These are phyloP conservation scores for Drosophila melanogaster DNA, from an alignment of 1,140 invertebrate genomes.

Conservation along the genomic window DNA sequence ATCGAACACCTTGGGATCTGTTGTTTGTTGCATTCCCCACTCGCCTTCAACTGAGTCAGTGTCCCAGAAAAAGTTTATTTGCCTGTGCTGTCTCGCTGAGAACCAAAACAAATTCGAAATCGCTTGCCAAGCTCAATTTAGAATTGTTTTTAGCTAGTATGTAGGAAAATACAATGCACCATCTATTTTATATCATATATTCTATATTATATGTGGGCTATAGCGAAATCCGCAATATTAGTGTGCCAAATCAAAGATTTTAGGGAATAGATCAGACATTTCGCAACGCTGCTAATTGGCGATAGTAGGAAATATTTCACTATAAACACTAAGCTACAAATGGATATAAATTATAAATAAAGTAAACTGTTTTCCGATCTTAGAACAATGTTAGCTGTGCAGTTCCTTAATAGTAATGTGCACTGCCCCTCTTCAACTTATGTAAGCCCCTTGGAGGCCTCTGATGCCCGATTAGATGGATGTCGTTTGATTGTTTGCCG, in stretches of 20 bases:
- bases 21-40: slow-evolving; percentile 55
- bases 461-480: slow-evolving; percentile 38
- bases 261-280: slow-evolving; percentile 9
- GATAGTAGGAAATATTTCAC: neutral
- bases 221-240: slow-evolving; percentile 23
- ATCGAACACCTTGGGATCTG: slow-evolving; percentile 35
- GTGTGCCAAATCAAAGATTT: slow-evolving; percentile 25
- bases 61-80: slow-evolving; percentile 78
- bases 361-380: neutral
- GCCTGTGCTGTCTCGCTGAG: slow-evolving; percentile 32
- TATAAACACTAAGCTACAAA: neutral
- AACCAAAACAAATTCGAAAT: slow-evolving; percentile 54
- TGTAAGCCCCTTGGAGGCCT: slow-evolving; percentile 17
- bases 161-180: slow-evolving; percentile 23
- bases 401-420: too few relatives aligned
- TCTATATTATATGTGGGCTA: slow-evolving; percentile 3
- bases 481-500: slow-evolving; percentile 48
- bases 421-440: neutral
- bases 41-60: slow-evolving; percentile 76
- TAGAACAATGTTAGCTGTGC: too few relatives aligned
- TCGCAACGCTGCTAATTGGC: slow-evolving; percentile 22
- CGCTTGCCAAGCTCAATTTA: slow-evolving; percentile 49
- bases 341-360: too few relatives aligned
- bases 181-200: too few relatives aligned
- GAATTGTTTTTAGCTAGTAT: slow-evolving; percentile 32